Conservation (phyloP, 2,888 invertebrate species). For the Tineola bisselliella region DNA sequence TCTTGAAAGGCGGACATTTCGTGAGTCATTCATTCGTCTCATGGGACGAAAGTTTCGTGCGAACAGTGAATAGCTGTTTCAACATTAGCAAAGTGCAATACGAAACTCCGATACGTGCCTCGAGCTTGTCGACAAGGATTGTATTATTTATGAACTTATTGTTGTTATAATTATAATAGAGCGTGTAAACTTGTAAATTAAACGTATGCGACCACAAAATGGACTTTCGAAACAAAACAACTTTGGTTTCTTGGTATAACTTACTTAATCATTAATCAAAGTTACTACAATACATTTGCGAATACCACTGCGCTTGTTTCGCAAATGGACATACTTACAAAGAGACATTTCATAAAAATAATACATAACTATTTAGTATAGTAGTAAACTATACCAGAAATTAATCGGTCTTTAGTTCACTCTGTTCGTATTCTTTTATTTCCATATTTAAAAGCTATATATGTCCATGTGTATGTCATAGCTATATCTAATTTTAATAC, state of each 20-base stretch:
- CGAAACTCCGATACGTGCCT: slow-evolving; percentile 7
- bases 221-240: not conserved
- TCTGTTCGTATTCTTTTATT: too few species aligned
- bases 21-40: not conserved
- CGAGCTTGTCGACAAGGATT: not conserved
- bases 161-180: slow-evolving; percentile 6
- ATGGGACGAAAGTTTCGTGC: not conserved
- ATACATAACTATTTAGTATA: too few species aligned
- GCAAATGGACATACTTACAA: too few species aligned
- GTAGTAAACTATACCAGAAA: too few species aligned
- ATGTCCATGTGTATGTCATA: too few species aligned
- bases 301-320: too few species aligned
- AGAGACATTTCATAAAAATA: too few species aligned
- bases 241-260: not conserved
- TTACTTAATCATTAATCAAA: too few species aligned
- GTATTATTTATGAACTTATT: slow-evolving; percentile 4
- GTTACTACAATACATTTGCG: too few species aligned
- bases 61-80: not conserved
- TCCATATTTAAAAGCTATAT: too few species aligned
- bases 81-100: not conserved
- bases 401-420: too few species aligned
- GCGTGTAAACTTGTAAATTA: slow-evolving; percentile 6
- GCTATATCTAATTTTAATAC: too few species aligned
- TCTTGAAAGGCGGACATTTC: not conserved
- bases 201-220: not conserved